Base-by-base conservation (phyloP, 2,888 invertebrate genomes). In the Lingula anatina region DNA sequence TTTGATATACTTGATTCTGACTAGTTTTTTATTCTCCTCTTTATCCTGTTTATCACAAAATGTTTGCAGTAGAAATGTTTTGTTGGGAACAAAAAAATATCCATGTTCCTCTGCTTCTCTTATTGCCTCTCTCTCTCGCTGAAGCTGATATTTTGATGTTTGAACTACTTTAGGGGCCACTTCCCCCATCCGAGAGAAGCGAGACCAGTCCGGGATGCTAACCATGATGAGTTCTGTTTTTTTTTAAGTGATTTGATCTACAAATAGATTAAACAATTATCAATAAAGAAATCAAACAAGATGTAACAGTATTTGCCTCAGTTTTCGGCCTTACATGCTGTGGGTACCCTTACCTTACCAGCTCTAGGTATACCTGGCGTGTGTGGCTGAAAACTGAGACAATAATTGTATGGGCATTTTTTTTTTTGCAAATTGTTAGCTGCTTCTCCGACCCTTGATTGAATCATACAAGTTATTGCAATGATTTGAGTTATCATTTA, bases 201-300 rank as follows among this genome's bases (percentile, higher is more conserved):
- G 65, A 5, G 68, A 61, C 73, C 73, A 73, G 54, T 71, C 71
- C 25, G 70, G 70, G 39, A 71, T 69, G 60, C 71, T 73, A 36
- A 71, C 71, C 73, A 73, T 73, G 24, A 21, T 67, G 51, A 35
- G 44, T 31, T 31, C 35, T 31, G 35, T n/a, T n/a, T n/a, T n/a
- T n/a, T n/a, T n/a, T n/a, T n/a, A n/a, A n/a, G n/a, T n/a, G n/a
- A n/a, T n/a, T n/a, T n/a, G n/a, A n/a, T n/a, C n/a, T n/a, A n/a
- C n/a, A n/a, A n/a, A n/a, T n/a, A n/a, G n/a, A n/a, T n/a, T n/a
- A n/a, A n/a, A n/a, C n/a, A n/a, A n/a, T n/a, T n/a, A n/a, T n/a
- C n/a, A n/a, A n/a, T n/a, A n/a, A n/a, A n/a, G n/a, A n/a, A n/a
- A n/a, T n/a, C n/a, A n/a, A n/a, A n/a, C n/a, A n/a, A n/a, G n/a